These are phyloP conservation scores for Elmis aenea DNA, from an alignment of 2,888 invertebrate species.

Conservation along the genomic window DNA sequence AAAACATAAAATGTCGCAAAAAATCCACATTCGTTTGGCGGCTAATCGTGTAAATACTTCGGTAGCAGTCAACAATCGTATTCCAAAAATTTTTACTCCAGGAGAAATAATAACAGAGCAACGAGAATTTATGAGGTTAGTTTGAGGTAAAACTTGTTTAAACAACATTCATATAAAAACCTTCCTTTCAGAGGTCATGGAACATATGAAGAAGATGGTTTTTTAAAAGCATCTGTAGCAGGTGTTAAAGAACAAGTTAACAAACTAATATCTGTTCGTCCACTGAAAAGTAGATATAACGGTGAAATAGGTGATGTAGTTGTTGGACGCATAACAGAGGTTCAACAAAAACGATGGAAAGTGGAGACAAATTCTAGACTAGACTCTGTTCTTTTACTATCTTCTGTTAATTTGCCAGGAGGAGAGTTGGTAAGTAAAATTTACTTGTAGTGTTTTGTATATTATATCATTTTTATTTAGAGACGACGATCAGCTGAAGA, in stretches of 20 bases:
- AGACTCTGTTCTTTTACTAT: conserved; percentile 81
- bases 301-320: conserved; percentile 97
- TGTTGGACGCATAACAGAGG: conserved; percentile 89
- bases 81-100: conserved; percentile 73
- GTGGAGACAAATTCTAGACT: conserved; percentile 88
- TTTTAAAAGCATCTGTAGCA: conserved; percentile 87
- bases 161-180: neutral
- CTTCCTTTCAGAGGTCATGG: conserved; percentile 80
- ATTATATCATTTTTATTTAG: conserved; percentile 44
- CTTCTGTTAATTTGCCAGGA: conserved; percentile 96
- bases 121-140: conserved; percentile 77
- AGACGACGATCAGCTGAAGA: conserved; percentile 90
- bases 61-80: conserved; percentile 52
- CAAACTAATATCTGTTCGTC: conserved; percentile 86
- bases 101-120: conserved; percentile 83
- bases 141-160: neutral
- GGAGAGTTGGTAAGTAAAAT: conserved; percentile 73
- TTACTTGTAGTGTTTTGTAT: conserved; percentile 9
- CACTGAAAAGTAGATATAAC: conserved; percentile 84
- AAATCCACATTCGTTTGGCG: conserved; percentile 60
- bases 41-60: conserved; percentile 60
- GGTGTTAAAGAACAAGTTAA: conserved; percentile 93
- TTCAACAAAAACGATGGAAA: conserved; percentile 92
- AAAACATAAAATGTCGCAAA: conserved; percentile 52
- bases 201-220: conserved; percentile 81